Evolutionary conservation across 2,797 vertebrate species (phyloP), one percentile per base, ranked within the genome.

Genomic region (Trematomus bernacchii): DNA sequence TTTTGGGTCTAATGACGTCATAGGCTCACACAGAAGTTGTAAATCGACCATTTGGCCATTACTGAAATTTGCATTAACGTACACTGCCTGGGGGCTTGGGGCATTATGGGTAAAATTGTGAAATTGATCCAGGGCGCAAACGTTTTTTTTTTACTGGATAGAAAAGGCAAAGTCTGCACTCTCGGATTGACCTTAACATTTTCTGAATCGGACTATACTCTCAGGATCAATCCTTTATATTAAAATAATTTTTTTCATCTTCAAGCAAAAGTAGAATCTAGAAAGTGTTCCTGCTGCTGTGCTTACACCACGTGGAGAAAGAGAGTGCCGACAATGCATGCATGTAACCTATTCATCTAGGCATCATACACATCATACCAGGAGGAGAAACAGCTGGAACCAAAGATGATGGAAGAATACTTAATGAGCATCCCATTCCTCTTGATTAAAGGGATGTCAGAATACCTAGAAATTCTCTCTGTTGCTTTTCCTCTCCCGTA

Each of bases 401-500:
- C 12, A 30, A 40, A 47, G 30, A 30, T 9, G 1, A 46, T 7
- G 12, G 2, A 23, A 63, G 10, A 66, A 66, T 23, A 50, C 43
- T n/a, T 10, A 18, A 57, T 44, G 55, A 37, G 10, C 12, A 58
- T 58, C 14, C 3, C 8, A 23, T 51, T 62, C 14, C 18, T 30
- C 43, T 52, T 27, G 18, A 23, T 46, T 54, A n/a, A 59, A 81
- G 46, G 18, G 40, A 61, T 57, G 50, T 48, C 33, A n/a, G 19
- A 71, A 53, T 18, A 30, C 16, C 10, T 15, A 54, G 30, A 54
- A 43, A 13, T 57, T 21, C 16, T 42, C 42, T 18, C 10, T 19
- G 27, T 42, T 43, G 43, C 66, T 7, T 37, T 37, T 59, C 66
- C 50, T 40, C 11, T 60, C 8, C 33, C 33, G 2, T 2, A 37